Evolutionary conservation across 2,113 vertebrate species (phyloP), one percentile per base, ranked within the genome.

Genomic region (Lampris incognitus): DNA sequence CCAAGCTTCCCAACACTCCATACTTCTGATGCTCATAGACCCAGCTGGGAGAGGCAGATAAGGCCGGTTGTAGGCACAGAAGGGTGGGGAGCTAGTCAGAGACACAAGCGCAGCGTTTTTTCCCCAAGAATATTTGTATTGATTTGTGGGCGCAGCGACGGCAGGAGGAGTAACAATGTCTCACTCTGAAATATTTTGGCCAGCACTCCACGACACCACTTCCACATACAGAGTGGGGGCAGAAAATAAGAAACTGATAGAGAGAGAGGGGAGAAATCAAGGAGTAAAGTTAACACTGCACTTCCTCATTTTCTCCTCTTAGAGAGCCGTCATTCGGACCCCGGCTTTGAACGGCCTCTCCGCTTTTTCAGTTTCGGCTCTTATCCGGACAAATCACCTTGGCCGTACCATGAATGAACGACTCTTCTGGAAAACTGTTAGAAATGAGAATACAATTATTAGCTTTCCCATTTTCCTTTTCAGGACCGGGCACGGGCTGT

Each of bases 31-130:
- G 74, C 68, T 74, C 69, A 61, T 57, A 81, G 39, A 72, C 79
- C 81, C 76, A 78, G 87, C 88, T 89, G 92, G 87, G 62, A 74
- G 74, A 73, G 42, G 41, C 74, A 74, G 91, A 93, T 93, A 91
- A 93, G 89, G 77, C 74, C 1, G 56, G 46, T 71, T 81, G 73
- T 70, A 60, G 76, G 72, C 83, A 81, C 58, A 69, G 59, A 55
- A 70, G 84, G 78, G 82, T 71, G 66, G 69, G 59, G 48, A 77
- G 79, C 84, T 82, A 78, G 81, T 84, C 61, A 1, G 76, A 36
- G 74, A 86, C 69, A 68, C 78, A 36, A 72, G 85, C 69, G 66
- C 78, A 51, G 42, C 10, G 2, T 1, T 66, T 81, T 66, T 75
- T 85, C 87, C 84, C 81, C 59, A 40, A 69, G 59, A 79, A 86